Percentiles rank a stretch among this genome's conserved stretches.
These are phyloP conservation scores for Brotula barbata DNA, from an alignment of 2,797 vertebrate genomes.

Conservation along the genomic window DNA sequence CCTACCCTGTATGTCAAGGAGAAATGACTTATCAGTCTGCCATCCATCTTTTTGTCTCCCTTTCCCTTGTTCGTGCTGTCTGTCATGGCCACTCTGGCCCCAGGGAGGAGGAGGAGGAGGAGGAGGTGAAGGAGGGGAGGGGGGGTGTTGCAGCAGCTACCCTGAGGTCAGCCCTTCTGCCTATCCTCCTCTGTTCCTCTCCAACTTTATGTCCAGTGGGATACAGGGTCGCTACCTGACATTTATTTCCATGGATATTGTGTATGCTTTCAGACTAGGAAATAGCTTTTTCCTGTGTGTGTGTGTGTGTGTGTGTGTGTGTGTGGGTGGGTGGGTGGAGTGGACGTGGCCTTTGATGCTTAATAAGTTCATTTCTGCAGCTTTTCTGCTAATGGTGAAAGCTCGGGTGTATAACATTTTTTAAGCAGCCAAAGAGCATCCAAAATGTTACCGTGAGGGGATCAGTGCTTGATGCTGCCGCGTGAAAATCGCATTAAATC, in stretches of 20 bases:
- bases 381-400: too few species aligned
- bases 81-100: conserved; percentile 28
- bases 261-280: conserved; percentile 39
- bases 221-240: conserved; percentile 52
- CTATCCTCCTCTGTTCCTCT: conserved; percentile 28
- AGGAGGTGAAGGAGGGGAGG: not conserved
- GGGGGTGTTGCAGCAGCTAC: not conserved
- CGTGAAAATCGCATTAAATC: too few species aligned
- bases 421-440: too few species aligned
- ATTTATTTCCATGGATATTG: conserved; percentile 58
- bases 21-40: conserved; percentile 60
- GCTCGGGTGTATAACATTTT: too few species aligned
- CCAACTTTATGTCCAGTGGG: conserved; percentile 52
- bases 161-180: conserved; percentile 54
- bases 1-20: conserved; percentile 61
- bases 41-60: conserved; percentile 35
- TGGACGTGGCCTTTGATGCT: too few species aligned
- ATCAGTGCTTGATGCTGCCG: too few species aligned
- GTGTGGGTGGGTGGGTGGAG: conserved; percentile 1
- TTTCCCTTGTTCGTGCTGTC: conserved; percentile 37
- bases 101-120: conserved; percentile 1
- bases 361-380: too few species aligned
- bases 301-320: conserved; percentile 3
- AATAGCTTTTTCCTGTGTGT: conserved; percentile 50
- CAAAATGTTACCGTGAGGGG: too few species aligned